A percentile compares a stretch with the other conserved stretches of the same genome.
Evolutionary conservation across 2,797 vertebrate genomes (phyloP).

Genomic region (Acestrorhynchus altus): DNA sequence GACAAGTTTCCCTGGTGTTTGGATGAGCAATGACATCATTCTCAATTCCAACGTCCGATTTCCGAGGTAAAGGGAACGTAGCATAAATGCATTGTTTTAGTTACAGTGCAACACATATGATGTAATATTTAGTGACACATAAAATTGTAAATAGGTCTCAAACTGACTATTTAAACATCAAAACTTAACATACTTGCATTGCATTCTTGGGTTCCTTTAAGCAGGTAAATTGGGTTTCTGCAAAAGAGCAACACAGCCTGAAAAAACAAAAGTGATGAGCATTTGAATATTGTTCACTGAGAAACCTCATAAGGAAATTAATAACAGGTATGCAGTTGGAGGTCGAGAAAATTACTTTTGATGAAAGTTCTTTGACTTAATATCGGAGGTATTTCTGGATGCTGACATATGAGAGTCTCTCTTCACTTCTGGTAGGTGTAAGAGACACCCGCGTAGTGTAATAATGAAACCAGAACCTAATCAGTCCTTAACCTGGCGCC

Average conservation of each 20-base stretch:
- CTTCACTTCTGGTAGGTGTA: slow-evolving; percentile 47
- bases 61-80: no score
- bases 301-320: neutral
- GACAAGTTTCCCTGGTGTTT: no score
- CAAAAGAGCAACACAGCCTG: neutral
- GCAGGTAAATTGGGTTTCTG: neutral
- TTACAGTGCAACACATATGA: no score
- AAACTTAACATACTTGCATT: no score
- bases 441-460: slow-evolving; percentile 28
- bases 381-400: slow-evolving; percentile 46
- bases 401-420: slow-evolving; percentile 49
- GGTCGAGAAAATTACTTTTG: neutral
- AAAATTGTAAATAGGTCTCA: no score
- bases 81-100: no score
- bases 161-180: no score
- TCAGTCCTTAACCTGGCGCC: slow-evolving; percentile 46
- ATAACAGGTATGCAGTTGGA: neutral
- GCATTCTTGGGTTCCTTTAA: neutral
- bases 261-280: neutral
- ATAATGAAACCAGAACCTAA: slow-evolving; percentile 46
- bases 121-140: no score
- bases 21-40: no score
- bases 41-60: no score
- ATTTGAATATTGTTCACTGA: neutral
- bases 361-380: slow-evolving; percentile 27